These are phyloP conservation scores for Harpalus rubripes DNA, from an alignment of 2,888 invertebrate genomes.

Conservation along the genomic window DNA sequence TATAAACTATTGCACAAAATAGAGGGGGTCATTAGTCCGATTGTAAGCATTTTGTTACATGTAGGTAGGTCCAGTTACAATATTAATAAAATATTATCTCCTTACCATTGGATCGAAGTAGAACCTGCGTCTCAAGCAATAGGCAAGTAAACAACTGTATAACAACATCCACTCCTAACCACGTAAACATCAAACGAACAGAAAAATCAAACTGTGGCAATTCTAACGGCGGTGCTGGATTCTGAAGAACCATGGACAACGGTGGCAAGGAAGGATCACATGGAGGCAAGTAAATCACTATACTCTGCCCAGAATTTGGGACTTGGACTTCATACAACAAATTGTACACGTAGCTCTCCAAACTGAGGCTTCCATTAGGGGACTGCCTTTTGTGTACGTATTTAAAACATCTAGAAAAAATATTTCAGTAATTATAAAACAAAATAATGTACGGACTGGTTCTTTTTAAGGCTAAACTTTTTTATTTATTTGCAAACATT, in stretches of 20 bases:
- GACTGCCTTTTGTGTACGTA: conserved; percentile 85
- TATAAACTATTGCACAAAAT: no score
- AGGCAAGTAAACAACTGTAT: conserved; percentile 97
- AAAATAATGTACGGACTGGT: no score
- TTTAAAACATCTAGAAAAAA: conserved; percentile 82
- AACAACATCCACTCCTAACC: conserved; percentile 94
- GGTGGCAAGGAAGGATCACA: conserved; percentile 85
- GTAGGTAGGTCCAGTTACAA: no score
- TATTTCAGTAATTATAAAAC: no score
- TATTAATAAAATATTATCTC: background rate
- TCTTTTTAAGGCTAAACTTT: no score
- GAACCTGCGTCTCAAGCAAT: conserved; percentile 96
- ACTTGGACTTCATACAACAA: conserved; percentile 93
- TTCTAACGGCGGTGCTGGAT: conserved; percentile 89
- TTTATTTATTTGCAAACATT: no score
- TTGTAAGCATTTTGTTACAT: no score
- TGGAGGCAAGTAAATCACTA: conserved; percentile 87
- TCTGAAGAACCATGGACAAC: conserved; percentile 85
- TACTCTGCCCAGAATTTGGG: conserved; percentile 92
- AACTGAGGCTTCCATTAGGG: conserved; percentile 80
- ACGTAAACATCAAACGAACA: conserved; percentile 90
- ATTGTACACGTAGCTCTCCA: conserved; percentile 97
- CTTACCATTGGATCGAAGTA: conserved; percentile 93
- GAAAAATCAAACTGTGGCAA: conserved; percentile 97
- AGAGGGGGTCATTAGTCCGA: no score